Evolutionary conservation across 2,113 vertebrate genomes (phyloP).

Genomic region (Salvelinus fontinalis): DNA sequence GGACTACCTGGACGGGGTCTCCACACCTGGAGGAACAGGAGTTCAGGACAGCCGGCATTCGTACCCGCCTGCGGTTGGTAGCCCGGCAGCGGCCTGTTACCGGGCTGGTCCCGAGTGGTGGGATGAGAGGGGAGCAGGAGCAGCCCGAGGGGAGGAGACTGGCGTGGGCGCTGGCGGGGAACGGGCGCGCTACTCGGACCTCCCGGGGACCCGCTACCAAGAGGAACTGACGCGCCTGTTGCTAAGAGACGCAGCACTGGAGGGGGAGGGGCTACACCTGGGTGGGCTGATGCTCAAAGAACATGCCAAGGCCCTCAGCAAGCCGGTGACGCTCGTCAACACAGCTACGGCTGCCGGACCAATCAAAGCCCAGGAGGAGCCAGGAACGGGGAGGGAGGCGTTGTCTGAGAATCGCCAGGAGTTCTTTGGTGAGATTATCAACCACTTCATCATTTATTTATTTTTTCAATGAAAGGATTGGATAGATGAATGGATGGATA

Average conservation of each 20-base stretch:
- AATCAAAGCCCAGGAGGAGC: conserved; percentile 67
- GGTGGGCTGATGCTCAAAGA: conserved; percentile 74
- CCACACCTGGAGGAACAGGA: conserved; percentile 38
- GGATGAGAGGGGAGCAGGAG: conserved; percentile 57
- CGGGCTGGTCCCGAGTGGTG: conserved; percentile 65
- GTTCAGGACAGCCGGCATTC: conserved; percentile 82
- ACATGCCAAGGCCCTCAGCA: conserved; percentile 53
- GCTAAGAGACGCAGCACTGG: conserved; percentile 66
- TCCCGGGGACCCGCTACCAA: conserved; percentile 76
- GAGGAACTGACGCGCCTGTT: conserved; percentile 79
- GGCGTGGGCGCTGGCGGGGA: conserved; percentile 52
- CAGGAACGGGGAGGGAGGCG: conserved; percentile 50
- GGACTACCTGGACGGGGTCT: conserved; percentile 68
- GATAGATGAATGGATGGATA: conserved; percentile 32
- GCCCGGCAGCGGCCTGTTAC: conserved; percentile 69
- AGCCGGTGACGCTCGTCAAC: conserved; percentile 37
- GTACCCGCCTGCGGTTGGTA: conserved; percentile 82
- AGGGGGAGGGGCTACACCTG: conserved; percentile 59
- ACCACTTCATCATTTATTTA: conserved; percentile 17
- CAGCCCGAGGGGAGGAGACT: conserved; percentile 36
- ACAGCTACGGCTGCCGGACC: conserved; percentile 43
- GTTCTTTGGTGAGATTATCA: conserved; percentile 81
- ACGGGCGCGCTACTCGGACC: conserved; percentile 74
- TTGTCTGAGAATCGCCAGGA: conserved; percentile 75
- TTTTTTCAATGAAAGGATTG: conserved; percentile 51